Conservation (phyloP, 2,797 vertebrate genomes). For the Acanthis flammea region DNA sequence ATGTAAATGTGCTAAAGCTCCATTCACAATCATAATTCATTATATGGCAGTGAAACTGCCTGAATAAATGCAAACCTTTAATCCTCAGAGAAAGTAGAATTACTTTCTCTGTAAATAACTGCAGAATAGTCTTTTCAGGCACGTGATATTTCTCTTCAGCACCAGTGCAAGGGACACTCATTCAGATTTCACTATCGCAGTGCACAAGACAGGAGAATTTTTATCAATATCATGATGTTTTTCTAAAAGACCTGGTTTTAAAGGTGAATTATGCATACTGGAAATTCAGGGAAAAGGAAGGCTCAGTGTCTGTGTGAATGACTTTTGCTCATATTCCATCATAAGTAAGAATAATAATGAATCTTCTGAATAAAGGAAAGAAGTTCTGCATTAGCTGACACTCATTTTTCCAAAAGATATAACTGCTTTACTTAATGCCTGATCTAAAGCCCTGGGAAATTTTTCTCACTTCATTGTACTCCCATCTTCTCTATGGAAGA, state of each 20-base stretch:
- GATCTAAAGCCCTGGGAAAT: slow-evolving; percentile 29
- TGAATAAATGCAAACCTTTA: not conserved
- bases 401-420: not conserved
- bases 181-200: not conserved
- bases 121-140: not conserved
- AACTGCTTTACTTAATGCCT: slow-evolving; percentile 1
- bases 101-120: not conserved
- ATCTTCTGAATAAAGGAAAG: not conserved
- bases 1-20: not conserved
- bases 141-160: not conserved
- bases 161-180: not conserved
- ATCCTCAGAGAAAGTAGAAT: not conserved
- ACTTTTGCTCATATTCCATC: not conserved
- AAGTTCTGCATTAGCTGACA: not conserved
- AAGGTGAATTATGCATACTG: not conserved
- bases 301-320: not conserved
- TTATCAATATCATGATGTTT: not conserved
- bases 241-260: not conserved
- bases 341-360: not conserved
- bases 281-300: not conserved
- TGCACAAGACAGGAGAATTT: not conserved
- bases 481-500: slow-evolving; percentile 16
- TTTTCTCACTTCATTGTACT: slow-evolving; percentile 54
- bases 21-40: not conserved
- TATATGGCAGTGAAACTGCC: not conserved